Base-by-base conservation (phyloP, 2,797 vertebrate genomes). In the Sebastes elongatus region DNA sequence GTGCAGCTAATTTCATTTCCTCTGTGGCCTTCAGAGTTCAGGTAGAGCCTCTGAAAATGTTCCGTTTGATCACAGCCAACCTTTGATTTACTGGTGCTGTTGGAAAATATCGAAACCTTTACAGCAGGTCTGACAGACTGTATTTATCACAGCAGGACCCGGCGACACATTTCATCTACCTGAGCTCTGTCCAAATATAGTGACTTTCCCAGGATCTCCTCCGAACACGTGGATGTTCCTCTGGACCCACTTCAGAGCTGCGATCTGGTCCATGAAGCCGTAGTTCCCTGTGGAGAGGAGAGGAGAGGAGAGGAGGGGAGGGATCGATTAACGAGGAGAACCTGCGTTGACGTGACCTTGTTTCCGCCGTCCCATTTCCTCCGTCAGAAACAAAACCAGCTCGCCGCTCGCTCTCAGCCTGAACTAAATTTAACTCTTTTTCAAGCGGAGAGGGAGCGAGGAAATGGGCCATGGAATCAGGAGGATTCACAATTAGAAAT, bases 231-330 rank as follows among this genome's bases (percentile, higher is more conserved):
- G 89, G 84, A 97, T 96, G 89, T 97, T 96, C 74, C 68, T 91
- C 89, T 95, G 94, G 81, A 97, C 92, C 96, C 96, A 97, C 66
- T 92, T 92, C 82, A 97, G 93, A 10, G 95, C 96, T 13, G 92
- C 90, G 18, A 97, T 94, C 93, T 97, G 96, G 90, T 97, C 96
- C 96, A 96, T 92, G 89, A 96, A 95, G 38, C 96, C 96, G 25
- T 97, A 97, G 88, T 97, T 97, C 57, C 96, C 96, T 96, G 66
- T 28, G 18, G 76, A 74, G 10, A 2, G 16, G 6, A 3, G 2
- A 25, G 25, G 25, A 25, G 25, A 1, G 7, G n/a, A 6, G 25
- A 11, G 57, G 7, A 13, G 4, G 3, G 10, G 2, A 16, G 3
- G 2, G 22, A 63, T 68, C 7, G 42, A 76, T 85, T 76, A 85